Base-by-base conservation (phyloP, 1,140 invertebrate species). In the Cephus cinctus region DNA sequence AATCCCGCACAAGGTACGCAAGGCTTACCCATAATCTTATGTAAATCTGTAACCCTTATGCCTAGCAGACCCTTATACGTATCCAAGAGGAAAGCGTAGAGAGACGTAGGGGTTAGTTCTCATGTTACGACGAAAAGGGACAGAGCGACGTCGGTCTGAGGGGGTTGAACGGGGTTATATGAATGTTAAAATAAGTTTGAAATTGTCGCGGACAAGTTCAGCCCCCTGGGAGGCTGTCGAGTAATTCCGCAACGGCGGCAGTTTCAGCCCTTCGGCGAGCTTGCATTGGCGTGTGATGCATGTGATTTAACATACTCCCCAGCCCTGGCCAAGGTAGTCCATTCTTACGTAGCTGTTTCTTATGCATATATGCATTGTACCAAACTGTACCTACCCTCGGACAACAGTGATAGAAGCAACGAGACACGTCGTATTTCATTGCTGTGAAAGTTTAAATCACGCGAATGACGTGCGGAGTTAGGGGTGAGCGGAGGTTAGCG, bases 101-200 rank as follows among this genome's bases (percentile, higher is more conserved):
- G 41, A 22, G 15, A n/a, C 47, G 42, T 50, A 48, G 27, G 50
- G 50, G 47, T 61, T 54, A 52, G 50, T 62, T 63, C 59, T 61
- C 61, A 47, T 43, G 61, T 65, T 67, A 65, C 63, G 58, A 52
- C 31, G 43, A 43, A 30, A 42, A 50, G 49, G 44, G 36, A 46
- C 38, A 50, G n/a, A n/a, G n/a, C n/a, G n/a, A n/a, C 42, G 46
- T 45, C 34, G 23, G 46, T 48, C 43, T 36, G 43, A 42, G 43
- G 38, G 27, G 47, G 49, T n/a, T n/a, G n/a, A n/a, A n/a, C n/a
- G 64, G 64, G 69, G 69, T 75, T 76, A 75, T 75, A 76, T 76
- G 73, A 76, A 76, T 76, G 73, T 76, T 76, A 73, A 76, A 76
- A 76, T 76, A 76, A 76, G 72, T 76, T 76, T 73, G 73, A 76